phyloP scores from a whole-genome alignment of 1,140 invertebrate genomes.

The Macrobrachium rosenbergii region DNA sequence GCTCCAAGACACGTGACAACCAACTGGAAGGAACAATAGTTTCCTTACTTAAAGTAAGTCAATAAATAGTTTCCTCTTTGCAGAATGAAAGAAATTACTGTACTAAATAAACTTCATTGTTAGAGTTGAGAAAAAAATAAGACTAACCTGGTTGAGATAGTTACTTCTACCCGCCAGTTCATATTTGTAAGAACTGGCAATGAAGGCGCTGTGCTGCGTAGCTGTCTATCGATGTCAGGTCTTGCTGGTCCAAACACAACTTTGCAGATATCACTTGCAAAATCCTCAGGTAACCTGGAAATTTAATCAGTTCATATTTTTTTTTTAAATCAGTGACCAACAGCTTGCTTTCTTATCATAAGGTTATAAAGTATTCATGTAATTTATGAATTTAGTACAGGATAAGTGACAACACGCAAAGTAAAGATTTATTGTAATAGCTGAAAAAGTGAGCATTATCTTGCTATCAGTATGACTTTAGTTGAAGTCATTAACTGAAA shows the following conservation, averaged over 20 bases:
- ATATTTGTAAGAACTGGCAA: slow-evolving; percentile 38
- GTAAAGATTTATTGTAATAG: no score
- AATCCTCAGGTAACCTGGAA: slow-evolving; percentile 44
- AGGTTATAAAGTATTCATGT: no score
- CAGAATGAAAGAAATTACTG: not conserved
- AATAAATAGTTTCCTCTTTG: not conserved
- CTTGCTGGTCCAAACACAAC: slow-evolving; percentile 49
- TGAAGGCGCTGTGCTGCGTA: slow-evolving; percentile 14
- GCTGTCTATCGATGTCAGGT: slow-evolving; percentile 39
- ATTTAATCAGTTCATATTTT: not conserved
- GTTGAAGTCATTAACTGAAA: no score
- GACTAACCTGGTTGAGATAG: slow-evolving; percentile 49
- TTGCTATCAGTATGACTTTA: no score
- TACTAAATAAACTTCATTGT: not conserved
- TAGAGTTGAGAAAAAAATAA: not conserved
- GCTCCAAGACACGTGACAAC: slow-evolving; percentile 55
- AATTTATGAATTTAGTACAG: no score
- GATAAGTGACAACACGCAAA: no score
- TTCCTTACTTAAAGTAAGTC: no score
- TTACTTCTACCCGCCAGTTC: slow-evolving; percentile 55
- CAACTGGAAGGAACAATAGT: slow-evolving; percentile 27
- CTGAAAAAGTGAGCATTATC: no score
- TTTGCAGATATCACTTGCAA: slow-evolving; percentile 43
- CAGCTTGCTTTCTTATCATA: no score
- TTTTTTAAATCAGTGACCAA: not conserved